Evolutionary conservation across 2,113 vertebrate genomes (phyloP), one percentile per base, ranked within the genome.

Genomic region (Amblyornis subalaris): DNA sequence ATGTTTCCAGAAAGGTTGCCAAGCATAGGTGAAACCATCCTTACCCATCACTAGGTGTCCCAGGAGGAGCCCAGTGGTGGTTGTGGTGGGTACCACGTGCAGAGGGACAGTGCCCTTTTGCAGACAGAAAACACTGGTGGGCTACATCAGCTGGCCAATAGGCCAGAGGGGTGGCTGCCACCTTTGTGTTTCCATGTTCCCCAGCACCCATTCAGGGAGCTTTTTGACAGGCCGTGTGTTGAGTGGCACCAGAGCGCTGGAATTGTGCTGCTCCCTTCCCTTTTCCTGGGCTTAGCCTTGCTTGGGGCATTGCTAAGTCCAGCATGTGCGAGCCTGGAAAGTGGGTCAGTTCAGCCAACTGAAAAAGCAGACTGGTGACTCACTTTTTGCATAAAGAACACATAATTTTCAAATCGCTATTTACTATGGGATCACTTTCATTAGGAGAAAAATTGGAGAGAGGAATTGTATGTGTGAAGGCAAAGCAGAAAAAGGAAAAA

Each of bases 281-380:
- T 42, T 33, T 91, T 66, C 71, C 71, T n/a, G 64, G 66, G 66
- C 75, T 85, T 42, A 58, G 67, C 35, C 87, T 79, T 66, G 81
- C 71, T 55, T 77, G 87, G 78, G 87, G 78, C 87, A 80, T 33
- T 9, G 2, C 65, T 72, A 57, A 45, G 50, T 57, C 80, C 69
- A 75, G 53, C 48, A 61, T 31, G 50, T 85, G 50, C 0, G 1
- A 92, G 88, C 64, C 20, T 6, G 21, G 62, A 94, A 95, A 96
- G 72, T 93, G 92, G 94, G 94, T 95, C 92, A 93, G 83, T 31
- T 95, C 94, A 94, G 85, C 75, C 94, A 88, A 51, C 64, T 93
- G 94, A 83, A 84, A 94, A 89, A 71, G 75, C 79, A 67, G 65
- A 48, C n/a, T 62, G 44, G 78, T 90, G 88, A 95, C 67, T 91